A percentile compares a stretch with the other conserved stretches of the same genome.
phyloP scores from a whole-genome alignment of 2,113 vertebrate species.

The Arvicanthis niloticus region DNA sequence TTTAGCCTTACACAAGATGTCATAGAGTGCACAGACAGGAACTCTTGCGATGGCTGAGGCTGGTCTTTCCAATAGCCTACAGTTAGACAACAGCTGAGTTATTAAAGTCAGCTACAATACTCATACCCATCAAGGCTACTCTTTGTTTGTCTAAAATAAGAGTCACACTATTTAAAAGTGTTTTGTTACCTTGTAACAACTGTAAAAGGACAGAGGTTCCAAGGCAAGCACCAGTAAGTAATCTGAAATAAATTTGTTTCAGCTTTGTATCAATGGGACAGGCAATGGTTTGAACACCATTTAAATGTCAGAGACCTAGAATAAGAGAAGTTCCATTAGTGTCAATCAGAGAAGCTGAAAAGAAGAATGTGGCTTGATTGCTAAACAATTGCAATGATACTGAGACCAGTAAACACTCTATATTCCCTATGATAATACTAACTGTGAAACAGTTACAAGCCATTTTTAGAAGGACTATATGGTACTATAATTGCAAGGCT shows the following conservation, averaged over 20 bases:
- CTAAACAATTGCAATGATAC: neutral
- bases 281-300: neutral
- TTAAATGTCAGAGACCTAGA: neutral
- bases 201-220: neutral
- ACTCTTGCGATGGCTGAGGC: neutral
- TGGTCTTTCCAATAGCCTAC: neutral
- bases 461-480: neutral
- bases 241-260: conserved; percentile 19
- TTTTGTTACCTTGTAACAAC: neutral
- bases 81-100: neutral
- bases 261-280: neutral
- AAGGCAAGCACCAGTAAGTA: neutral
- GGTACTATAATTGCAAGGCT: neutral
- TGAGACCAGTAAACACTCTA: neutral
- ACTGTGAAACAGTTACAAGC: too few relatives aligned
- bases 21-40: neutral
- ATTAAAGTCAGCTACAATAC: neutral
- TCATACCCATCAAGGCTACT: neutral
- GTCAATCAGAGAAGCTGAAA: neutral
- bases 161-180: neutral
- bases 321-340: neutral
- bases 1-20: neutral
- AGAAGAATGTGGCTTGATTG: neutral
- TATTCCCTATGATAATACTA: neutral
- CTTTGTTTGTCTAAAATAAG: neutral